Base-by-base conservation (phyloP, 30 jellyfish, hydroid and myxozoan genomes). In the Hydra vulgaris region DNA sequence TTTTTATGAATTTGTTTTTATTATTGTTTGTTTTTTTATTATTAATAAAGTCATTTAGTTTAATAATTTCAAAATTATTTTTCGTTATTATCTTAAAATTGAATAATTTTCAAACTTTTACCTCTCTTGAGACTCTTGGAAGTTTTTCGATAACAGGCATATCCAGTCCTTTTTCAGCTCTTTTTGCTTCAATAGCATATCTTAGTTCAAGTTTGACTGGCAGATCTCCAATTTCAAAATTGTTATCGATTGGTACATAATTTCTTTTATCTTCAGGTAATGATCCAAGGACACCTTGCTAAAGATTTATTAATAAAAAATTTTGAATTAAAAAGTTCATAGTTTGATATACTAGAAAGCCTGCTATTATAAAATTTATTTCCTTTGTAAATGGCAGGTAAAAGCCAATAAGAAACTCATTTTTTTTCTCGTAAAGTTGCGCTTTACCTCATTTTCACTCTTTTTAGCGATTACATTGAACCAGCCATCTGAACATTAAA, bases 121-220 rank as follows among this genome's bases (percentile, higher is more conserved):
- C 85, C 77, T 78, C 80, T 66, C 79, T 55, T 7, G 85, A 75
- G 18, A 20, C 66, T 78, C 85, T 81, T 74, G 80, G 90, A 56
- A 82, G 71, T 1, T 83, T 89, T 15, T 25, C 85, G 27, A 89
- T 79, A 53, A 87, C 88, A 15, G 98, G 98, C 85, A 91, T 91
- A 23, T 91, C 95, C 19, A 91, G 84, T 1, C 98, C 98, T 74
- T 86, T 91, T 79, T 87, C 98, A 1, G 80, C 91, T 70, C 98
- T 54, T 75, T 95, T 73, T 18, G 98, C 94, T 69, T 91, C 98
- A 21, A 91, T 91, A 0, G 98, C 98, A 91, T 91, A 91, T 61
- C 98, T 53, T 21, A 91, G 78, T 77, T 91, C 98, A 25, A 91
- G 77, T 80, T 91, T 91, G 23, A 91, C 98, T 0, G 98, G 97